Percentiles rank a stretch among this genome's conserved stretches.
phyloP scores from a whole-genome alignment of 2,888 invertebrate species.

The Zaprionus bogoriensis region DNA sequence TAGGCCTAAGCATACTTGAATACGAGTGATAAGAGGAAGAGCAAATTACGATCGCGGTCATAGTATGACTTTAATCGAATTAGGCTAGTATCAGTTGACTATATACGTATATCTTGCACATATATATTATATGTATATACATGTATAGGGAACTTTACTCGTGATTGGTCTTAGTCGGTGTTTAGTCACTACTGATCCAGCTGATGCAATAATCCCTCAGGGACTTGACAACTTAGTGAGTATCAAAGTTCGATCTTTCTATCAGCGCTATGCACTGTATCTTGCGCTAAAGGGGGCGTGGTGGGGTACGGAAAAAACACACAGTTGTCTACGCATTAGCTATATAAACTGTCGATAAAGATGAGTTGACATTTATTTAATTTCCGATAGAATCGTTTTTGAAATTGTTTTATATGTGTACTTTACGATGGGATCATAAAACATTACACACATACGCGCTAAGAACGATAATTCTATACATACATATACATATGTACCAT shows the following conservation, averaged over 20 bases:
- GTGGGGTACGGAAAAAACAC: too few relatives aligned
- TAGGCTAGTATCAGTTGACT: conserved; percentile 47
- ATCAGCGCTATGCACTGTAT: too few relatives aligned
- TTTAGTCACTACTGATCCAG: conserved; percentile 30
- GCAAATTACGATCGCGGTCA: conserved; percentile 6
- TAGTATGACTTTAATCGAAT: conserved; percentile 47
- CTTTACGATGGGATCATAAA: conserved; percentile 17
- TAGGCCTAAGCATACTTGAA: not conserved
- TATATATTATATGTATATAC: not conserved
- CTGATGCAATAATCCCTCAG: conserved; percentile 30
- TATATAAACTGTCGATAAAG: not conserved
- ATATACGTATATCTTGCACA: not conserved
- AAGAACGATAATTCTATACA: not conserved
- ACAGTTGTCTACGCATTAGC: too few relatives aligned
- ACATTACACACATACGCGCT: conserved; percentile 18
- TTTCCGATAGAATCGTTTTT: not conserved
- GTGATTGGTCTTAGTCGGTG: conserved; percentile 28
- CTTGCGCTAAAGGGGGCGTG: too few relatives aligned
- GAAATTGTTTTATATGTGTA: too few relatives aligned
- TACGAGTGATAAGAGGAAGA: not conserved
- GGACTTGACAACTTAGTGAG: not conserved
- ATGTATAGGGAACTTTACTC: conserved; percentile 5
- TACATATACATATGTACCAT: too few relatives aligned
- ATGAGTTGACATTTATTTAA: not conserved
- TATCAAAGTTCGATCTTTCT: conserved; percentile 1